Percentiles rank a stretch among this genome's conserved stretches.
These are phyloP conservation scores for Peucedramus taeniatus DNA, from an alignment of 2,113 vertebrate species.

Conservation along the genomic window DNA sequence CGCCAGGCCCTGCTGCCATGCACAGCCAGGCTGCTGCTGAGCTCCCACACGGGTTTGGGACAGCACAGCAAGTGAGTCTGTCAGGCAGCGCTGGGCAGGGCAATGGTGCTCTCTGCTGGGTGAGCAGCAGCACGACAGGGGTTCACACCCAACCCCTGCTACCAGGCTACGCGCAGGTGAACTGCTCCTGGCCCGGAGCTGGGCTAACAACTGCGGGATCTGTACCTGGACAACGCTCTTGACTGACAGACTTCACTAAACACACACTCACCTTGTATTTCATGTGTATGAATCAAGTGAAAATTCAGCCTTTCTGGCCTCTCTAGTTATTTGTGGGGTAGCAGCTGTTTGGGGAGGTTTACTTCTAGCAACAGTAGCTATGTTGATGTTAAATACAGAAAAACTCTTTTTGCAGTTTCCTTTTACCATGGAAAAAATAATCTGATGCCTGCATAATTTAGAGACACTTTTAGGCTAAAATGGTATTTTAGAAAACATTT, in stretches of 20 bases:
- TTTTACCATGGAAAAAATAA: not conserved
- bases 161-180: not conserved
- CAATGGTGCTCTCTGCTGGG: constrained; percentile 75
- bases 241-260: not conserved
- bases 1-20: not conserved
- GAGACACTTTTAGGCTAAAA: not conserved
- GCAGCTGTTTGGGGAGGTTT: not conserved
- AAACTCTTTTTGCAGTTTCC: not conserved
- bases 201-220: not conserved
- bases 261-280: not conserved
- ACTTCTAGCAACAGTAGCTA: not conserved
- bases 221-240: not conserved
- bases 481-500: not conserved
- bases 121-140: not conserved
- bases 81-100: not conserved
- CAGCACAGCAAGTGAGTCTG: not conserved
- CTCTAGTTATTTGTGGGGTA: not conserved
- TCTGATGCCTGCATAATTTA: not conserved
- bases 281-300: not conserved
- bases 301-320: not conserved
- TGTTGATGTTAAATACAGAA: not conserved
- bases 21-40: not conserved
- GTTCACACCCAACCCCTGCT: rapidly evolving
- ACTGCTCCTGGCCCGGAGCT: rapidly evolving
- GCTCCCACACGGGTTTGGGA: not conserved